Evolutionary conservation across 1,140 invertebrate species (phyloP).

Genomic region (Melanaphis sacchari): DNA sequence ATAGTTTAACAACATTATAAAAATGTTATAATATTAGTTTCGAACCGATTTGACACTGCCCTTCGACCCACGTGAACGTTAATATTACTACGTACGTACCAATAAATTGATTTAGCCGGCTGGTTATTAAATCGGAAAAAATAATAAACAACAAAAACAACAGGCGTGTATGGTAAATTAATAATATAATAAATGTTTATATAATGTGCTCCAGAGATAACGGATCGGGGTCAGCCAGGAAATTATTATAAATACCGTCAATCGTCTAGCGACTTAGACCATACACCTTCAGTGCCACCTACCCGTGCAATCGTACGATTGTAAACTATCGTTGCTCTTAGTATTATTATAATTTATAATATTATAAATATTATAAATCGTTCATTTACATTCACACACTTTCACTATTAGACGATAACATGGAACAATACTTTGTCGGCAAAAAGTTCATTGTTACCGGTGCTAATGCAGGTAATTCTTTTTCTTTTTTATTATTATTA

Average conservation of each 20-base stretch:
- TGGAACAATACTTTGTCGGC: not conserved
- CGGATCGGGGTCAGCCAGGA: not conserved
- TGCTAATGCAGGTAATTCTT: conserved; percentile 1
- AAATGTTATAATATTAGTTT: not conserved
- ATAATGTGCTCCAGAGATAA: conserved; percentile 19
- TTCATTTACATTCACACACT: not conserved
- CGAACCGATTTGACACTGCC: conserved; percentile 7
- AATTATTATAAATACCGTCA: conserved; percentile 18
- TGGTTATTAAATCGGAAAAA: not conserved
- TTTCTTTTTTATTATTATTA: not conserved
- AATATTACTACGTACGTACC: not conserved
- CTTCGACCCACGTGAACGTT: not conserved
- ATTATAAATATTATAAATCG: not conserved
- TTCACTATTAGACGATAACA: not conserved
- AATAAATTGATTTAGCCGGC: not conserved
- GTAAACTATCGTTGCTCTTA: not conserved
- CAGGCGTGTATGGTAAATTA: not conserved
- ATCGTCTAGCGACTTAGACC: not conserved
- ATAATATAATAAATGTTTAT: not conserved
- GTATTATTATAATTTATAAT: not conserved
- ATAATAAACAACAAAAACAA: not conserved
- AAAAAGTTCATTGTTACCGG: conserved; percentile 54
- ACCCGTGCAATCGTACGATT: not conserved
- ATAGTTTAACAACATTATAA: not conserved
- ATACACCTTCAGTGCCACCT: not conserved